phyloP scores from a whole-genome alignment of 1,140 invertebrate species.

The Nymphalis io region DNA sequence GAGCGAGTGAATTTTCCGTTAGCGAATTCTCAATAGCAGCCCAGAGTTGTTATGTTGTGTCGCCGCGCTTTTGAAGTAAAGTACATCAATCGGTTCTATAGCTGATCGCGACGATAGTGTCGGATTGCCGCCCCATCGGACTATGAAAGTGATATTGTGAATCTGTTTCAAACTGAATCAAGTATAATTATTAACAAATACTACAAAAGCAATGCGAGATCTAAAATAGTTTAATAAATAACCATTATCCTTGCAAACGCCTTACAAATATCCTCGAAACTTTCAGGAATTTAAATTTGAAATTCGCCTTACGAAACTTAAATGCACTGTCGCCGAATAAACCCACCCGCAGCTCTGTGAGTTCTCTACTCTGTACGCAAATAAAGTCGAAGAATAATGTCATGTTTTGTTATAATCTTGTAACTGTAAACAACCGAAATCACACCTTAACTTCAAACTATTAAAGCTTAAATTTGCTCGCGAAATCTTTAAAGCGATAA shows the following conservation, averaged over 20 bases:
- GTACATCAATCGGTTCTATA: no score
- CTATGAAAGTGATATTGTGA: no score
- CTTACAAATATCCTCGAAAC: not conserved
- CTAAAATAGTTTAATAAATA: not conserved
- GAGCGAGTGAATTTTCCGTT: no score
- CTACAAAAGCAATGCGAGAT: no score
- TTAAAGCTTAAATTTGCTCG: slow-evolving; percentile 26
- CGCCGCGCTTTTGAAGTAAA: no score
- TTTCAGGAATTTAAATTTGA: slow-evolving; percentile 18
- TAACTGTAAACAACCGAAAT: slow-evolving; percentile 10
- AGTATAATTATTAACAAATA: no score
- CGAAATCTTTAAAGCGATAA: not conserved
- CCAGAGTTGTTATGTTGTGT: no score
- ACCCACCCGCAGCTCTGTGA: slow-evolving; percentile 11
- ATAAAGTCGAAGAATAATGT: slow-evolving; percentile 18
- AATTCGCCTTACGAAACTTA: slow-evolving; percentile 18
- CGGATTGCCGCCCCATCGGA: no score
- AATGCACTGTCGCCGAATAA: slow-evolving; percentile 17
- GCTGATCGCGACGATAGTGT: no score
- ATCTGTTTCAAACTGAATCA: no score
- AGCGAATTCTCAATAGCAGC: no score
- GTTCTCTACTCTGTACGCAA: slow-evolving; percentile 10
- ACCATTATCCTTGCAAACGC: not conserved
- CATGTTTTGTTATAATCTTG: slow-evolving; percentile 1
- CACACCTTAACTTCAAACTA: slow-evolving; percentile 13